Base-by-base conservation (phyloP, 2,797 vertebrate species). In the Takifugu rubripes region DNA sequence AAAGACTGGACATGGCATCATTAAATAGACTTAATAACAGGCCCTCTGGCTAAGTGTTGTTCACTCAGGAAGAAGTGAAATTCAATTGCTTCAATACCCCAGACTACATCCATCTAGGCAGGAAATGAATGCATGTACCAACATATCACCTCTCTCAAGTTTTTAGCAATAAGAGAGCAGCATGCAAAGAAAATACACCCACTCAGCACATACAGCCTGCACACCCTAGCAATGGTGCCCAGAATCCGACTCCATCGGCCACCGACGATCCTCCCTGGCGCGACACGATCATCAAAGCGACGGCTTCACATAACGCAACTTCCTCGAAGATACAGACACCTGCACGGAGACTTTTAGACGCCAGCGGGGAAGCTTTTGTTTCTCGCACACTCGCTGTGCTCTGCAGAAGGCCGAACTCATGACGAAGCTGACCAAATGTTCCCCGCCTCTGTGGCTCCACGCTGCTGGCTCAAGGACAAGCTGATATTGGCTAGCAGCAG, bases 391-490 rank as follows among this genome's bases (percentile, higher is more conserved):
- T 53, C 11, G 53, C 61, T 53, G 51, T 49, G n/a, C 42, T 52
- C 29, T 66, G 57, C 64, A 61, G 53, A 58, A 5, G 27, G 29
- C n/a, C 49, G n/a, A 43, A 46, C 56, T 49, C 62, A 62, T 66
- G 54, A 11, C 12, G 43, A 25, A 70, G 69, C 21, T 63, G 47
- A 45, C 56, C 56, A 60, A 70, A 59, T 74, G 61, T 62, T 64
- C 58, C 47, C 10, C 47, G 59, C 54, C 21, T 71, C 48, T 40
- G 51, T 54, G 54, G 29, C 15, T 8, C 56, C 66, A 17, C 56
- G 66, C 70, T 55, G 47, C 61, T 55, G 49, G 46, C 61, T 77
- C 65, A 72, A 72, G 62, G 72, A 75, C 64, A 44, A 51, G 17
- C 49, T 43, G 63, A 68, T 29, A 24, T 24, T 72, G 57, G 68